phyloP scores from a whole-genome alignment of 37 sponge, comb jelly and placozoan genomes.

The Dysidea cf. avara region DNA sequence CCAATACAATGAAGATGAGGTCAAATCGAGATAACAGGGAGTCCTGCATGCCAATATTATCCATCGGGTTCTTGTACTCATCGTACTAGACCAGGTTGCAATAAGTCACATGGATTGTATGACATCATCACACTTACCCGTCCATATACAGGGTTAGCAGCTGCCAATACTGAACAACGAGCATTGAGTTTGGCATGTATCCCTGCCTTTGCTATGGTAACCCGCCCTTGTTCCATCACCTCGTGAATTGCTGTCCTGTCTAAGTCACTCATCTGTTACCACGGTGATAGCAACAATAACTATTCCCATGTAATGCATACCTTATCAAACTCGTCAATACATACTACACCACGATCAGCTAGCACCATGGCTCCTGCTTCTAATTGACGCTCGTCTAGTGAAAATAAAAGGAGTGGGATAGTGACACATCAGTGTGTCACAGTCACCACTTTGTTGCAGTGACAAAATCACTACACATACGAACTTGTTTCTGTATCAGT shows the following conservation, averaged over 20 bases:
- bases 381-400: constrained; percentile 64
- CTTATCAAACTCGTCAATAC: constrained; percentile 99
- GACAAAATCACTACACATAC: background rate
- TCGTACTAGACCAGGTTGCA: constrained; percentile 62
- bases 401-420: background rate
- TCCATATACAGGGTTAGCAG: constrained; percentile 99
- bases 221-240: constrained; percentile 99
- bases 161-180: constrained; percentile 94
- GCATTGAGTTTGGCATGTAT: constrained; percentile 99
- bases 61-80: constrained; percentile 99
- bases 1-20: constrained; percentile 93
- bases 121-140: constrained; percentile 52
- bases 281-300: background rate
- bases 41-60: constrained; percentile 99
- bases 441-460: background rate
- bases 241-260: constrained; percentile 99
- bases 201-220: constrained; percentile 98
- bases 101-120: background rate
- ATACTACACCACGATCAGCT: constrained; percentile 98
- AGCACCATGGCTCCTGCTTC: constrained; percentile 99
- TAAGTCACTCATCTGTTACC: constrained; percentile 91
- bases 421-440: background rate
- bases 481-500: constrained; percentile 91
- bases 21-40: constrained; percentile 96
- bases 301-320: constrained; percentile 7